These are phyloP conservation scores for Papilio demoleus DNA, from an alignment of 2,888 invertebrate species.

Conservation along the genomic window DNA sequence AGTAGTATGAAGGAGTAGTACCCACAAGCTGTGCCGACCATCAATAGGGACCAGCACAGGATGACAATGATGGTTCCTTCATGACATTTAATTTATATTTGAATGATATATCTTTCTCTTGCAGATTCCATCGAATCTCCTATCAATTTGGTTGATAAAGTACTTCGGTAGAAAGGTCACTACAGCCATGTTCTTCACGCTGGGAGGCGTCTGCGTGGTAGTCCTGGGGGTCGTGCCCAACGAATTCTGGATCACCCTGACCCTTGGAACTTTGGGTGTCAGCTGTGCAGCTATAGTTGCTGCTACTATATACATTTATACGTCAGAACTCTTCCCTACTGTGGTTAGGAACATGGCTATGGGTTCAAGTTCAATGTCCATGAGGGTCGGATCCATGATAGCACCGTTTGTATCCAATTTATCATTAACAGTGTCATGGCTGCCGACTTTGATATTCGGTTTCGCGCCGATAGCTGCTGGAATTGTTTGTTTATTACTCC, in stretches of 20 bases:
- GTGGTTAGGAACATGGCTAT: constrained; percentile 93
- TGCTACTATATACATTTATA: constrained; percentile 92
- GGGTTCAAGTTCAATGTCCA: constrained; percentile 92
- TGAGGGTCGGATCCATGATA: constrained; percentile 92
- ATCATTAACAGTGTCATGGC: constrained; percentile 77
- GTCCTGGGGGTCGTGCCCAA: constrained; percentile 82
- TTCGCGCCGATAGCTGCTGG: constrained; percentile 86
- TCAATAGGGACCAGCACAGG: no score
- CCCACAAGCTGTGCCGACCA: no score
- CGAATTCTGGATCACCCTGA: constrained; percentile 80
- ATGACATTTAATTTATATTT: no score
- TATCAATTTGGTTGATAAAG: constrained; percentile 83
- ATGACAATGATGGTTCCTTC: no score
- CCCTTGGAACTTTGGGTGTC: constrained; percentile 88
- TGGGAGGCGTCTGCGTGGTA: constrained; percentile 85
- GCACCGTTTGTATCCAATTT: constrained; percentile 91
- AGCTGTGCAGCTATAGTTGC: constrained; percentile 91
- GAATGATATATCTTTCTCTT: constrained; percentile 60
- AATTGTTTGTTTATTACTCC: constrained; percentile 85
- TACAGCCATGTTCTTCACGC: constrained; percentile 81
- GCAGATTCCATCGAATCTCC: constrained; percentile 83
- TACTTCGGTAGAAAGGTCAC: constrained; percentile 86
- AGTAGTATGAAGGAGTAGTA: no score
- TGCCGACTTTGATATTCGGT: constrained; percentile 90
- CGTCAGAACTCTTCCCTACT: constrained; percentile 94